A percentile compares a stretch with the other conserved stretches of the same genome.
phyloP scores from a whole-genome alignment of 1,140 invertebrate species.

The Cotesia vestalis region DNA sequence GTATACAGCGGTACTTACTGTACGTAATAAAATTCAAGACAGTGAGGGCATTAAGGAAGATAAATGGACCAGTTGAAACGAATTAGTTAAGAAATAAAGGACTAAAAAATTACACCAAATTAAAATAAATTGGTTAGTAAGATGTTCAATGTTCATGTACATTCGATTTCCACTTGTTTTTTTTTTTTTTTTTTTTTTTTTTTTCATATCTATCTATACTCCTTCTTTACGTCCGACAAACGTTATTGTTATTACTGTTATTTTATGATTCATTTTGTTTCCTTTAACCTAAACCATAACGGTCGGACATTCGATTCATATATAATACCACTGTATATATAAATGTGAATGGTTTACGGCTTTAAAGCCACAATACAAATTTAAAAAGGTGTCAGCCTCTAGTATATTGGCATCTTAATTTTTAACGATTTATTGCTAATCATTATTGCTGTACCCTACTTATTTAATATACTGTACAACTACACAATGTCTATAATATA shows the following conservation, averaged over 20 bases:
- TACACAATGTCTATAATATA: background rate
- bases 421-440: conserved; percentile 45
- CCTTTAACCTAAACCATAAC: conserved; percentile 40
- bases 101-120: too few relatives aligned
- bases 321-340: conserved; percentile 31
- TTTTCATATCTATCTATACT: conserved; percentile 36
- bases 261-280: conserved; percentile 37
- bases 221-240: conserved; percentile 12
- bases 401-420: conserved; percentile 37
- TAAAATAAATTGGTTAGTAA: too few relatives aligned
- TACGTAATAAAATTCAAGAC: too few relatives aligned
- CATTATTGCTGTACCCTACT: conserved; percentile 29
- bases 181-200: conserved; percentile 6
- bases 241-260: background rate
- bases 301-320: conserved; percentile 35
- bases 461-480: background rate
- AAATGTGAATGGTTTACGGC: conserved; percentile 45
- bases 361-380: conserved; percentile 48
- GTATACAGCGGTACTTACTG: too few relatives aligned
- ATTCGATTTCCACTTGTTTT: background rate
- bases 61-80: too few relatives aligned
- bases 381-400: conserved; percentile 18
- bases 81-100: too few relatives aligned
- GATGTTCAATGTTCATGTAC: too few relatives aligned
- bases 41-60: too few relatives aligned